Conservation (phyloP, 2,888 invertebrate species). For the Epinotia ramella region DNA sequence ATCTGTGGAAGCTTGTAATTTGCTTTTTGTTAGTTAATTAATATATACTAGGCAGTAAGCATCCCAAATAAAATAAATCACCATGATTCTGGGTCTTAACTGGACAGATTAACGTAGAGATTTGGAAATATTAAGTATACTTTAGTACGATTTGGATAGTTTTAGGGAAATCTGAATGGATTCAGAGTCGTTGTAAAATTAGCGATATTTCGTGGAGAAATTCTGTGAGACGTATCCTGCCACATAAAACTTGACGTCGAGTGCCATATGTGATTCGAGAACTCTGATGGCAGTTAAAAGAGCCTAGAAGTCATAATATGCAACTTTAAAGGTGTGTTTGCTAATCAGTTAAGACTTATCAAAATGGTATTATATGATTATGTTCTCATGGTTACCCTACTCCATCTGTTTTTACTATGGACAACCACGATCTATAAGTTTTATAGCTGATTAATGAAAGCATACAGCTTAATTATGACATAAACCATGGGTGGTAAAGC, state of each 20-base stretch:
- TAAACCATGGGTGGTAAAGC: constrained; percentile 36
- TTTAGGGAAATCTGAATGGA: background rate
- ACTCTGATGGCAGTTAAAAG: no score
- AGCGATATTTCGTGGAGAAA: background rate
- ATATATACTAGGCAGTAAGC: no score
- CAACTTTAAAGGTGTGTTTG: background rate
- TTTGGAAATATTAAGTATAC: background rate
- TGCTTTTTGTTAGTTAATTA: no score
- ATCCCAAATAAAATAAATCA: no score
- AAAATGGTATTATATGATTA: background rate
- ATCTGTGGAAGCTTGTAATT: no score
- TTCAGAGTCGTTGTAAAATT: background rate
- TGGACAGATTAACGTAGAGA: background rate
- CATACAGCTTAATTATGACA: constrained; percentile 41
- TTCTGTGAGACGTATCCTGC: background rate
- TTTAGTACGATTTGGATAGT: background rate
- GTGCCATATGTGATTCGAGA: no score
- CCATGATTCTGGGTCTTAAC: background rate
- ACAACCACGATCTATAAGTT: constrained; percentile 19
- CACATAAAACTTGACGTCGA: no score
- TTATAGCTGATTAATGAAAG: constrained; percentile 37
- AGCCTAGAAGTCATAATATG: no score
- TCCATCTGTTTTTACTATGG: constrained; percentile 18
- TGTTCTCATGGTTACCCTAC: constrained; percentile 15
- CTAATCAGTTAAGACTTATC: background rate